Evolutionary conservation across 2,113 vertebrate species (phyloP), one percentile per base, ranked within the genome.

Genomic region (Labrus mixtus): DNA sequence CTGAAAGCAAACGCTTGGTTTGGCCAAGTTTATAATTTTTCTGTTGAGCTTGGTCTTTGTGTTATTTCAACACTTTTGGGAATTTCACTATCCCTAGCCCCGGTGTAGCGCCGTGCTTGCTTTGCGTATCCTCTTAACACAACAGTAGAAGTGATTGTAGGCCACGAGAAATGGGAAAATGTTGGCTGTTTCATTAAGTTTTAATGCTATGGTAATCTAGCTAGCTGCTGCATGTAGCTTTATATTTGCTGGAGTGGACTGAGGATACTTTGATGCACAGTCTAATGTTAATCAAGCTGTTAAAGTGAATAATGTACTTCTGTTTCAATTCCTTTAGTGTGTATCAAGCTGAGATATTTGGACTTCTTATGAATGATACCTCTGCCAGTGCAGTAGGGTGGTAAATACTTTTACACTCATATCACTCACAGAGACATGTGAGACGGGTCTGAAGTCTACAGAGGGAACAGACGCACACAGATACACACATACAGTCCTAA

Each of bases 341-440:
- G 59, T 51, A 73, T 78, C 43, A 58, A 55, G 54, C 57, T 63
- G 22, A 41, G 53, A 67, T 68, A 54, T 68, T 36, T 69, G 53
- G 46, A 41, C 36, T 22, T 64, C 66, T 83, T 81, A 72, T 87
- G 83, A 90, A 87, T 86, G 79, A 80, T 51, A 77, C 69, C 65
- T 64, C 46, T 87, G 73, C 82, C 81, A 79, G 43, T 53, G 5
- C 64, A 83, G 75, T 29, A 74, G 41, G 83, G 89, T 87, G 85
- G 73, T 80, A 88, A 91, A 93, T 92, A 90, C 57, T 73, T 90
- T 79, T 15, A 39, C 68, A 41, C 68, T 73, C 4, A 69, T 76
- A 62, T 86, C 83, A 90, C 81, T 93, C 67, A 64, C 86, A 81
- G 71, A 66, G 70, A 75, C 70, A 78, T 91, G 92, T 83, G 84